Base-by-base conservation (phyloP, 2,888 invertebrate genomes). In the Diplolepis rosae region DNA sequence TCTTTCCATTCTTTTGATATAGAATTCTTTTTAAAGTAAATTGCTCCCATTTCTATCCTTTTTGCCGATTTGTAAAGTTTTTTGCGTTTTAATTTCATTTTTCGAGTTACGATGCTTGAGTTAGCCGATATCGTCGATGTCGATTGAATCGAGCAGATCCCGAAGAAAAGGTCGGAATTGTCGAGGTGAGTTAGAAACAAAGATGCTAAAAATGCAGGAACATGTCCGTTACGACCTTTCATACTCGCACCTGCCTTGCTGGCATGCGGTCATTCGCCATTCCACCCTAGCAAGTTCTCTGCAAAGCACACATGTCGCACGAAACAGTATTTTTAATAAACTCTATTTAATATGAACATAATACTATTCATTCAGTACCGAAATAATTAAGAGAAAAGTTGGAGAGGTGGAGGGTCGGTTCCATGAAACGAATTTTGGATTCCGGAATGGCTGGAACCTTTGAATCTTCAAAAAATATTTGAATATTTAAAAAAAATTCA, bases 171-270 rank as follows among this genome's bases (percentile, higher is more conserved):
- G 61, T 39, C 39, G 39, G 22, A 35, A 39, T 61, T 61, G 24
- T 11, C 61, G 61, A 61, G 39, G 39, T 61, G 39, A 61, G 61
- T 39, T 35, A 24, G 39, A 61, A 27, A n/a, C 7, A 61, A 61
- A 61, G 61, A 61, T 35, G n/a, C 39, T 39, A 61, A 39, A 61
- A 39, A n/a, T 61, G 61, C 35, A 22, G 13, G 2, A 39, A 35
- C 39, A 39, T 39, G n/a, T n/a, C 39, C 39, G 24, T 61, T 24
- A 24, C 39, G 61, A 61, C 61, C 61, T 61, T 61, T 61, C 39
- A 24, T 61, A 39, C 24, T 35, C 24, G 61, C 61, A 61, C 39
- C 35, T 39, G 39, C 39, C 39, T 27, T 6, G n/a, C n/a, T 6
- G 39, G 7, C 35, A 39, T 61, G 24, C 24, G 39, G 39, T 39